Percentiles rank a stretch among this genome's conserved stretches.
These are phyloP conservation scores for Bombus difficillimus DNA, from an alignment of 1,140 invertebrate species.

Conservation along the genomic window DNA sequence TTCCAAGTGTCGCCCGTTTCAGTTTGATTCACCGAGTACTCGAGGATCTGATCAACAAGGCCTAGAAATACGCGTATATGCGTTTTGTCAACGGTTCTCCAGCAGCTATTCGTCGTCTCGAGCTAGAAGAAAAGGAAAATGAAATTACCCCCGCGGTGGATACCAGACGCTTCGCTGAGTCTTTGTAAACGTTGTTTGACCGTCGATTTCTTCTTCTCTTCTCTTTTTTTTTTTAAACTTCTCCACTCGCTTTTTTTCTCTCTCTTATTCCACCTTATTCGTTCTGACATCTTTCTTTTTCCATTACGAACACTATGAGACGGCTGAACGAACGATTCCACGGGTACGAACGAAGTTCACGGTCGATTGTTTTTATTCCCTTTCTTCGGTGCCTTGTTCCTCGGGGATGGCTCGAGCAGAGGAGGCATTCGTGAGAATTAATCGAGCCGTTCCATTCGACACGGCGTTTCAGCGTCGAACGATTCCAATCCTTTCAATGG, in stretches of 20 bases:
- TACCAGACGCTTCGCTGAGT: constrained; percentile 52
- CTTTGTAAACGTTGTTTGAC: constrained; percentile 52
- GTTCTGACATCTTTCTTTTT: neutral
- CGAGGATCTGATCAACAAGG: constrained; percentile 15
- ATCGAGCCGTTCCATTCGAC: constrained; percentile 38
- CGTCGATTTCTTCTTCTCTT: constrained; percentile 7
- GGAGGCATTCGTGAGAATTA: constrained; percentile 45
- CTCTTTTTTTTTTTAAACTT: constrained; percentile 1
- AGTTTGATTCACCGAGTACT: constrained; percentile 51
- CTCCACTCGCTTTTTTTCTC: neutral
- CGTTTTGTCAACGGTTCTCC: constrained; percentile 71
- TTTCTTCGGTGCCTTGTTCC: neutral
- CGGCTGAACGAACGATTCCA: constrained; percentile 29
- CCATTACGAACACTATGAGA: neutral
- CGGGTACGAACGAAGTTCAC: constrained; percentile 43
- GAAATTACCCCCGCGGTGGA: constrained; percentile 55
- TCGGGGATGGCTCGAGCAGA: neutral
- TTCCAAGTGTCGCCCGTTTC: constrained; percentile 60
- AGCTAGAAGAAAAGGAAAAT: constrained; percentile 59
- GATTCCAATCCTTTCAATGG: constrained; percentile 19
- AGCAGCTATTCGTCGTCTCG: constrained; percentile 45
- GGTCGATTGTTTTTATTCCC: constrained; percentile 50
- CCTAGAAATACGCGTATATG: neutral
- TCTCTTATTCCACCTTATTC: neutral
- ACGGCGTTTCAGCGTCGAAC: constrained; percentile 27